Evolutionary conservation across 2,888 invertebrate species (phyloP).

Genomic region (Mimas tiliae): DNA sequence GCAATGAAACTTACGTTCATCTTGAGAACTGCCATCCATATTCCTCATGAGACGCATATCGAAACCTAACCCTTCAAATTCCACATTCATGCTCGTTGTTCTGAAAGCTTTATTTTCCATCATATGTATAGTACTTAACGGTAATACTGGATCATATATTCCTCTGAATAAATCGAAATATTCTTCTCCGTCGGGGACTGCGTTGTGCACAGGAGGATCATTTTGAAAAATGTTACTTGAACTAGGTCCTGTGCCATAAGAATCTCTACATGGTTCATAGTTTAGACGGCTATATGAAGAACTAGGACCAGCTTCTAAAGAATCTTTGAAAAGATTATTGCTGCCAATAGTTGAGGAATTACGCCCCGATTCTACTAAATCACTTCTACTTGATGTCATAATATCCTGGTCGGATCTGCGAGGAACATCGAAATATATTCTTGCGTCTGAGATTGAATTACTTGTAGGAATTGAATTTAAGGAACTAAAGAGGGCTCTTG

Average conservation of each 20-base stretch:
- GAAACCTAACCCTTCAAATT: constrained; percentile 53
- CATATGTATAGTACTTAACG: constrained; percentile 37
- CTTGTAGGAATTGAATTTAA: neutral
- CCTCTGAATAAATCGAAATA: constrained; percentile 57
- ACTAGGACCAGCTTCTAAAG: neutral
- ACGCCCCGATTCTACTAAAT: neutral
- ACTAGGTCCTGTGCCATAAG: too few species aligned
- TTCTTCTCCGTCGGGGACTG: constrained; percentile 53
- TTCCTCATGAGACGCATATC: constrained; percentile 42
- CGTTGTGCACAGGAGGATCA: neutral
- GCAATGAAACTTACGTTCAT: constrained; percentile 52
- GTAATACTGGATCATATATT: constrained; percentile 34
- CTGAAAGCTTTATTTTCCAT: constrained; percentile 59
- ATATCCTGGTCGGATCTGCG: neutral
- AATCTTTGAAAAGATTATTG: neutral
- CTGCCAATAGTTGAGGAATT: neutral
- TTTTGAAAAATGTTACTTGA: neutral
- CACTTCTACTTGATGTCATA: neutral
- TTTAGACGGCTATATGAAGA: neutral
- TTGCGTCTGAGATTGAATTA: neutral
- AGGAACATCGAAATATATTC: neutral
- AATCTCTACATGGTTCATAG: neutral
- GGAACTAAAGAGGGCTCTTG: neutral
- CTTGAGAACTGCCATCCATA: constrained; percentile 41
- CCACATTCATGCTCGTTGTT: constrained; percentile 45